A percentile compares a stretch with the other conserved stretches of the same genome.
These are phyloP conservation scores for Melieria omissa DNA, from an alignment of 2,888 invertebrate species.

Conservation along the genomic window DNA sequence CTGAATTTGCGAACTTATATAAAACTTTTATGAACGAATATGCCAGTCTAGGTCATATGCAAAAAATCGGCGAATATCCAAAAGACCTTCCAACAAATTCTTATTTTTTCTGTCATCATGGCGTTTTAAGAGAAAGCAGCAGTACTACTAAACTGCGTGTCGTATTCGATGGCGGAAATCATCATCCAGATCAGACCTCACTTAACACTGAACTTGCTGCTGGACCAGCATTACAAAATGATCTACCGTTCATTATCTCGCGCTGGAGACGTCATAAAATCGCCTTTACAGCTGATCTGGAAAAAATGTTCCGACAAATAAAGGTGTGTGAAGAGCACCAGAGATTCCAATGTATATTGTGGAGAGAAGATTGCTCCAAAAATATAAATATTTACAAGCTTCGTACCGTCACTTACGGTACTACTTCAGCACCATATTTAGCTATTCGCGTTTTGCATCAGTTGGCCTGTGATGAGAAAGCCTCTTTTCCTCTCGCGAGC, in stretches of 20 bases:
- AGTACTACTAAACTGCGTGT: constrained; percentile 9
- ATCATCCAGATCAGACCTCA: constrained; percentile 4
- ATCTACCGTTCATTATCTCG: constrained; percentile 34
- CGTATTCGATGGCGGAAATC: constrained; percentile 17
- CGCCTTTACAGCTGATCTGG: constrained; percentile 39
- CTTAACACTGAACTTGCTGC: constrained; percentile 30
- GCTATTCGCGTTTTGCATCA: constrained; percentile 40
- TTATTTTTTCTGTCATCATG: constrained; percentile 27
- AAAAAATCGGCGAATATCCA: constrained; percentile 24
- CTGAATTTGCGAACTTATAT: constrained; percentile 19
- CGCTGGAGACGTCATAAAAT: constrained; percentile 35
- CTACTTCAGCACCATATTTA: constrained; percentile 37
- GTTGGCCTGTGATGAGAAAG: constrained; percentile 32
- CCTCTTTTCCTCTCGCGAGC: constrained; percentile 29
- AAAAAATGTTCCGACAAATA: constrained; percentile 43
- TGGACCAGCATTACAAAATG: constrained; percentile 38
- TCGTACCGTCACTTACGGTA: constrained; percentile 38
- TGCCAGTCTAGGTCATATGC: constrained; percentile 30
- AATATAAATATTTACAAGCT: constrained; percentile 33
- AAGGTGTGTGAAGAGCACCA: constrained; percentile 29
- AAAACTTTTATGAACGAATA: constrained; percentile 30
- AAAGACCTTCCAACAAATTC: background rate
- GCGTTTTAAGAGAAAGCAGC: constrained; percentile 16
- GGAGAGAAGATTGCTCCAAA: constrained; percentile 18
- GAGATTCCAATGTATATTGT: constrained; percentile 39